Base-by-base conservation (phyloP, 2,797 vertebrate genomes). In the Rhadinocentrus ornatus region DNA sequence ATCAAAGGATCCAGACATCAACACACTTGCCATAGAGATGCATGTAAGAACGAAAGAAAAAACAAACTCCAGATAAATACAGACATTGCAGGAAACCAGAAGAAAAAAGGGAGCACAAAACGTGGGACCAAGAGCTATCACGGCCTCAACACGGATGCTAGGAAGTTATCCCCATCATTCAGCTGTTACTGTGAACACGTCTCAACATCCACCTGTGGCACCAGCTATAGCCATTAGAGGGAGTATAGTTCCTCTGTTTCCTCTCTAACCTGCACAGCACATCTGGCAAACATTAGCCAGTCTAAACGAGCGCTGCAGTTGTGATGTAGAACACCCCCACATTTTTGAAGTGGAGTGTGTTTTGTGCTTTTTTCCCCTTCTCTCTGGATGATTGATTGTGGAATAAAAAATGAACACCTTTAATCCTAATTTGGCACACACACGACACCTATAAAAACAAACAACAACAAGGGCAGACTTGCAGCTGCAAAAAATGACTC, bases 211-310 rank as follows among this genome's bases (percentile, higher is more conserved):
- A 79, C 70, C 64, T 78, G 85, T 67, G 62, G 52, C 59, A 52
- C 75, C 70, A 26, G 1, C 16, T 71, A 20, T 41, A 52, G 35
- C 87, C 92, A 75, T 75, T 75, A 91, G 92, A 84, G 92, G 92
- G 90, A 85, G 89, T 73, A 62, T 54, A 63, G 78, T 7, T 81
- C 86, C 76, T 85, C 65, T 37, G 26, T 71, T 75, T 64, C 32
- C 60, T n/a, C 62, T 61, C 69, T 66, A 78, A 89, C 88, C 89
- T 86, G 87, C 78, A 70, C 61, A 39, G 84, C 86, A 93, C 92
- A 93, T 93, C 92, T 93, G 91, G 91, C 84, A 93, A 89, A 86
- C 86, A 93, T 93, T 93, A 93, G 78, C 77, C 78, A 34, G 81
- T 53, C 82, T 73, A 89, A 91, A 91, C 54, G 85, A 91, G 75